Percentiles rank a stretch among this genome's conserved stretches.
These are phyloP conservation scores for Calyptomena viridis DNA, from an alignment of 2,113 vertebrate genomes.

Conservation along the genomic window DNA sequence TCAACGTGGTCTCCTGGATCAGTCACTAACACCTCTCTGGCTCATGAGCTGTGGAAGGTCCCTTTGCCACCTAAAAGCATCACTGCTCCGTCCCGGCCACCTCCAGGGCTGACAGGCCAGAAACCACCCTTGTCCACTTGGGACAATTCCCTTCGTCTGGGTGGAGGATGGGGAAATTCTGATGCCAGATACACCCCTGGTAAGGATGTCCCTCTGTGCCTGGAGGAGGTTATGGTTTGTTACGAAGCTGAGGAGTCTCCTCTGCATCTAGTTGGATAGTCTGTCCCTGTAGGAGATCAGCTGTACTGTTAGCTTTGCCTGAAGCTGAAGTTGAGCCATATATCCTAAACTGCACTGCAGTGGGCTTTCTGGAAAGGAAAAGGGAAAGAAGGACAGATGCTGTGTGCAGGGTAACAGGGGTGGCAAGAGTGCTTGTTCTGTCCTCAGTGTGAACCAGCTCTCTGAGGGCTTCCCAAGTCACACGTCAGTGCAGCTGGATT, in stretches of 20 bases:
- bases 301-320: neutral
- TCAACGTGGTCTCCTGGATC: conserved; percentile 93
- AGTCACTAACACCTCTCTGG: conserved; percentile 95
- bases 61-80: conserved; percentile 94
- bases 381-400: no score
- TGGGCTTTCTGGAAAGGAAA: neutral
- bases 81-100: conserved; percentile 94
- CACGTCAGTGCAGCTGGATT: neutral
- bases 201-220: conserved; percentile 56
- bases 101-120: conserved; percentile 95
- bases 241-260: neutral
- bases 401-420: rapidly evolving
- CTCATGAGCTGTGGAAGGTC: conserved; percentile 99
- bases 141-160: conserved; percentile 89
- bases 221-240: neutral
- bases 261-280: rapidly evolving
- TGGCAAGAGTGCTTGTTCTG: neutral
- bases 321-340: neutral
- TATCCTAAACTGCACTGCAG: neutral
- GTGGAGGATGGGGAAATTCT: conserved; percentile 86
- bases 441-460: neutral
- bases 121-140: conserved; percentile 89
- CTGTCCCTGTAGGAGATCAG: neutral
- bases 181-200: conserved; percentile 96
- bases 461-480: rapidly evolving